Conservation (phyloP, 2,888 invertebrate species). For the Melieria crassipennis region DNA sequence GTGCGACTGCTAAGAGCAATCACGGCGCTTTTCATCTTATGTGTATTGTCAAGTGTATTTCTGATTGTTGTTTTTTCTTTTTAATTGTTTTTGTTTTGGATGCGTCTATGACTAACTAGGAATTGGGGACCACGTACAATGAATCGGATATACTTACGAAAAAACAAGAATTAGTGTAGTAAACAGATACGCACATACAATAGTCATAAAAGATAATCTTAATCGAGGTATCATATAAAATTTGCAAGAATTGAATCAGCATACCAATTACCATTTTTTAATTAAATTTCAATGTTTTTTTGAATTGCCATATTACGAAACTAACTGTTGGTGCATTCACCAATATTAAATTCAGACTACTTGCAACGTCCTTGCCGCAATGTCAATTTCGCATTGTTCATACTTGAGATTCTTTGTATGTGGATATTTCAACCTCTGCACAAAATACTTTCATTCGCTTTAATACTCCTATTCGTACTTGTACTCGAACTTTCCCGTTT, state of each 20-base stretch:
- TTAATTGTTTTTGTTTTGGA: constrained; percentile 14
- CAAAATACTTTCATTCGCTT: constrained; percentile 39
- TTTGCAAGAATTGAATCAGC: constrained; percentile 48
- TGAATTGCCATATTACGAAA: background rate
- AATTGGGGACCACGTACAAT: background rate
- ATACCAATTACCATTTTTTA: constrained; percentile 49
- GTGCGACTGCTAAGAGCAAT: background rate
- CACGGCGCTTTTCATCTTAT: constrained; percentile 45
- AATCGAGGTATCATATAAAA: too few species aligned
- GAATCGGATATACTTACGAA: background rate
- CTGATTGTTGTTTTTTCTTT: constrained; percentile 39
- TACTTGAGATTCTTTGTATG: background rate
- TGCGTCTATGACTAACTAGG: background rate
- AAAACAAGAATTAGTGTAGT: too few species aligned
- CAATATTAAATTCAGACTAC: background rate
- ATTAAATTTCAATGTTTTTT: background rate
- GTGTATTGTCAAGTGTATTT: constrained; percentile 59
- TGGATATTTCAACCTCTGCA: constrained; percentile 2
- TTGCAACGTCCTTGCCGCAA: background rate
- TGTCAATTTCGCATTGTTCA: background rate
- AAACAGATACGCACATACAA: constrained; percentile 1
- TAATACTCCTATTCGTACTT: constrained; percentile 1
- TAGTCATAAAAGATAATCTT: constrained; percentile 16
- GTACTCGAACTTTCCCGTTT: too few species aligned
- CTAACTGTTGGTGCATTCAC: background rate